Conservation (phyloP, 2,113 vertebrate genomes). For the Alligator mississippiensis region DNA sequence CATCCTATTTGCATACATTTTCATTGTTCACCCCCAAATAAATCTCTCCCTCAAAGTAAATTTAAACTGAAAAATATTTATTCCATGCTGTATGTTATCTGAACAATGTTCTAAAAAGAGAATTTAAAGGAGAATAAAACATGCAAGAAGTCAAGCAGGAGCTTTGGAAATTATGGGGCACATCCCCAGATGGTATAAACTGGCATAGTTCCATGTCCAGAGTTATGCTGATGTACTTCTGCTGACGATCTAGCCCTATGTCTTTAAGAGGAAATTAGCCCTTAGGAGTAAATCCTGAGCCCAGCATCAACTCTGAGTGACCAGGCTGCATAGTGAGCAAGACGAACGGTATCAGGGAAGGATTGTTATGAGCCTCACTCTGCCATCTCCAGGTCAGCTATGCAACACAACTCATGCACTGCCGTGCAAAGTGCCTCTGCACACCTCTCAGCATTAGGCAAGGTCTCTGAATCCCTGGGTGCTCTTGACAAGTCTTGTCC, state of each 20-base stretch:
- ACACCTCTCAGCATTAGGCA: neutral
- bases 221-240: neutral
- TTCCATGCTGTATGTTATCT: neutral
- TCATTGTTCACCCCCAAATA: constrained; percentile 34
- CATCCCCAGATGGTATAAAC: neutral
- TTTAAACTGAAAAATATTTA: neutral
- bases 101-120: neutral
- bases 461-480: neutral
- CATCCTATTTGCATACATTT: constrained; percentile 39
- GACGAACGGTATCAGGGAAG: neutral
- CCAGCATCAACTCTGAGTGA: neutral
- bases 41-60: constrained; percentile 30
- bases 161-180: neutral
- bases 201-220: neutral
- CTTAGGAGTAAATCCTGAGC: neutral
- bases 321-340: neutral
- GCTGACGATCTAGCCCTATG: neutral
- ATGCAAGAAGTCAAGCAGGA: neutral
- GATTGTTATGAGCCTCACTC: neutral
- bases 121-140: constrained; percentile 2
- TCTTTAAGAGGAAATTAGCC: neutral
- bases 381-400: neutral
- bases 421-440: accelerated
- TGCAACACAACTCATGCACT: neutral
- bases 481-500: neutral